Evolutionary conservation across 2,113 vertebrate species (phyloP), one percentile per base, ranked within the genome.

Genomic region (Saguinus imperator): DNA sequence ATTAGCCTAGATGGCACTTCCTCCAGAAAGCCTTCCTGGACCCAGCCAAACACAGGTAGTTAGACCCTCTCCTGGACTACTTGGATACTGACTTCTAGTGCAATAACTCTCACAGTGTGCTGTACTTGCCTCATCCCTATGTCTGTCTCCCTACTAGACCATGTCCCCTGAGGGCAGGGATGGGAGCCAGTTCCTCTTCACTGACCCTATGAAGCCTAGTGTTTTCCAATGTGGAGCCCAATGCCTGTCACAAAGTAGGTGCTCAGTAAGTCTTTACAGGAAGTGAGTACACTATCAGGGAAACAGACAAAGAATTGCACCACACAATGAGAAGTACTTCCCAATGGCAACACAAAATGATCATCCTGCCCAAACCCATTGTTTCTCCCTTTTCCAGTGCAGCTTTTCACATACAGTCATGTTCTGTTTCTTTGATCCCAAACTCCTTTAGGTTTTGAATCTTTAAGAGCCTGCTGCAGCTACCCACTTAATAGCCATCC

Each of bases 361-460:
- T 55, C 64, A 11, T 72, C 82, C 64, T 93, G 35, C 45, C 57
- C n/a, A 85, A 85, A 48, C 43, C 29, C 32, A 27, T 27, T 58
- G 80, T 43, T 25, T 13, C 2, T 16, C 14, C 3, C 37, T 13
- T 73, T 29, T 43, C 8, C 5, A 58, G 18, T 0, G 43, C n/a
- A 0, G 23, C 66, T 35, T 88, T 92, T 92, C 89, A 64, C n/a
- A 48, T 40, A 17, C 37, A 7, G 1, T 86, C 27, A 6, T 35
- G 16, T 90, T 92, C 91, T 91, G 5, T 50, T 23, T 64, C 92
- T 97, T 96, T 97, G 89, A 94, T 96, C 61, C 77, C 84, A 86
- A 40, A 70, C 40, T 75, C 64, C 77, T 94, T 92, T 43, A 73
- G 80, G 57, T 77, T 92, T 81, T 55, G 80, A 91, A 81, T 94